Evolutionary conservation across 2,888 invertebrate genomes (phyloP).

Genomic region (Ceraclea dissimilis): DNA sequence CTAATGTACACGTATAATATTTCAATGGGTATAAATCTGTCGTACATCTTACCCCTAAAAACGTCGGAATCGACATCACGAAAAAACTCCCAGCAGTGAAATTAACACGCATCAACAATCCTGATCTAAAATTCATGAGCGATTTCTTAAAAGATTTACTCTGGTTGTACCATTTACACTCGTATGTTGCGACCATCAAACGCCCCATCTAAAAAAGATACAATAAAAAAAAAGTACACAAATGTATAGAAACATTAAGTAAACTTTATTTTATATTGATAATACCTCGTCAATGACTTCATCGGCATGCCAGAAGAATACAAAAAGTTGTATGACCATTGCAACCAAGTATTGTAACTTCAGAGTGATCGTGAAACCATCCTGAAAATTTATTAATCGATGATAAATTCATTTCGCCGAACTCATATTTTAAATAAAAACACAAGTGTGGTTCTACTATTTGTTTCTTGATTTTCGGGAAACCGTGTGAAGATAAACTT

Average conservation of each 20-base stretch:
- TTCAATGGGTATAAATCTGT: too few species aligned
- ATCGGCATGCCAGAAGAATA: conserved; percentile 47
- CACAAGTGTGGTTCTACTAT: too few species aligned
- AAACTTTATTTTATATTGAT: too few species aligned
- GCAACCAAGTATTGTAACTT: conserved; percentile 41
- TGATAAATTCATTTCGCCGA: too few species aligned
- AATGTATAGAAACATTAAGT: too few species aligned
- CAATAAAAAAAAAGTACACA: too few species aligned
- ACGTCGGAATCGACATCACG: conserved; percentile 26
- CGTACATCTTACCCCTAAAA: conserved; percentile 21
- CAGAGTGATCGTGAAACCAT: conserved; percentile 3
- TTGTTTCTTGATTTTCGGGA: too few species aligned
- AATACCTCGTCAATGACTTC: conserved; percentile 39
- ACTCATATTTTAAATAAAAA: too few species aligned
- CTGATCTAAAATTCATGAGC: conserved; percentile 22
- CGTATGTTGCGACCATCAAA: conserved; percentile 19
- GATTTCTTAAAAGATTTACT: conserved; percentile 20
- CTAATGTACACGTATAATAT: too few species aligned
- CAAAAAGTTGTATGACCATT: conserved; percentile 40
- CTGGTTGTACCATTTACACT: conserved; percentile 26
- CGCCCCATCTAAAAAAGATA: conserved; percentile 25
- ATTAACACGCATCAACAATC: conserved; percentile 20
- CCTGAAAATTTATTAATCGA: not conserved
- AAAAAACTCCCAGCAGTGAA: conserved; percentile 26
- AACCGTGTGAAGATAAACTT: too few species aligned